Percentiles rank a stretch among this genome's conserved stretches.
These are phyloP conservation scores for Oncorhynchus masou DNA, from an alignment of 2,113 vertebrate genomes.

Conservation along the genomic window DNA sequence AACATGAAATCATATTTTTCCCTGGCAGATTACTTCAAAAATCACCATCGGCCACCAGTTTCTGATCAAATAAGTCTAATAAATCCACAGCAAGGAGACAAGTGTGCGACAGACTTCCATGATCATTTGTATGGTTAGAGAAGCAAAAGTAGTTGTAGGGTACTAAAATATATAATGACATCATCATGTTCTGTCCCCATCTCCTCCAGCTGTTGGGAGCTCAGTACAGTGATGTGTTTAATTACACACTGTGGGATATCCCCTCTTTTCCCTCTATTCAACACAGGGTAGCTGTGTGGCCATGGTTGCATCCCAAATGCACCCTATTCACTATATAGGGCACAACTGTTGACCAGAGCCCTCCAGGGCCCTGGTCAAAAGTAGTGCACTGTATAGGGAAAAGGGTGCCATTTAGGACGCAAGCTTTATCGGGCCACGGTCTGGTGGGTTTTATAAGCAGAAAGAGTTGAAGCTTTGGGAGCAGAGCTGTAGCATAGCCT, in stretches of 20 bases:
- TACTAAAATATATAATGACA: neutral
- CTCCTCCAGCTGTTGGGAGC: conserved; percentile 18
- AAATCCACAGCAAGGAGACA: neutral
- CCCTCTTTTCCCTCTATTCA: neutral
- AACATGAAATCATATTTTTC: neutral
- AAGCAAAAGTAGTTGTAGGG: neutral
- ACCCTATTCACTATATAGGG: neutral
- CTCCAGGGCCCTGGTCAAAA: too few species aligned
- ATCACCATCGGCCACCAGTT: too few species aligned
- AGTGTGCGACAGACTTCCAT: neutral
- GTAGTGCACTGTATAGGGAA: too few species aligned
- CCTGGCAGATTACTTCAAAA: too few species aligned
- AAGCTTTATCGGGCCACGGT: neutral
- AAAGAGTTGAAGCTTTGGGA: conserved; percentile 70
- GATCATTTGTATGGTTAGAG: neutral
- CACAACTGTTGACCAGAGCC: too few species aligned
- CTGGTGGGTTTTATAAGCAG: conserved; percentile 25
- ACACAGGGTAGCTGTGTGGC: too few species aligned
- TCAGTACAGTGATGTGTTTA: neutral
- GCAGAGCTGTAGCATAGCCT: neutral
- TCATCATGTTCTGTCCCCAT: neutral
- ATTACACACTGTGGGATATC: neutral
- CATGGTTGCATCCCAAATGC: neutral
- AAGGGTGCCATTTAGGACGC: neutral
- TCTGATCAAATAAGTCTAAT: neutral